A percentile compares a stretch with the other conserved stretches of the same genome.
phyloP scores from a whole-genome alignment of 2,113 vertebrate genomes.

The Drymodes brunneopygia region DNA sequence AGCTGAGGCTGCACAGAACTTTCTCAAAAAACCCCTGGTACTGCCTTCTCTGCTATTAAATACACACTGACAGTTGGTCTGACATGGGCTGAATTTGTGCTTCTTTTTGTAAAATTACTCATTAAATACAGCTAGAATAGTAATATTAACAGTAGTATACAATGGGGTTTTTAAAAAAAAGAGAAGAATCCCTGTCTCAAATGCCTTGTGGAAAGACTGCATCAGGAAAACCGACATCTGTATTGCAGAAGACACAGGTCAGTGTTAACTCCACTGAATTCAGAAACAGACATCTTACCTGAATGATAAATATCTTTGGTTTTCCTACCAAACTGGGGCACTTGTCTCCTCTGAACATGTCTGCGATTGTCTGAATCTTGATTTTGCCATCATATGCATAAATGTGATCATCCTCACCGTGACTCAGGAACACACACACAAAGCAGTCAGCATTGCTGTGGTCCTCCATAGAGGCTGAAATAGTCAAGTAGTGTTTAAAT shows the following conservation, averaged over 20 bases:
- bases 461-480: conserved; percentile 74
- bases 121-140: background rate
- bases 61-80: background rate
- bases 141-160: background rate
- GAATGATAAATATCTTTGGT: conserved; percentile 95
- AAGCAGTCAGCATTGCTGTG: conserved; percentile 89
- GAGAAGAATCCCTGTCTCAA: background rate
- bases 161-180: background rate
- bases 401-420: conserved; percentile 84
- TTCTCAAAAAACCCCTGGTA: background rate
- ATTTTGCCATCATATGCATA: conserved; percentile 82
- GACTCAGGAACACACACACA: conserved; percentile 89
- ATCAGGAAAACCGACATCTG: background rate
- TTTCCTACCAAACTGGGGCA: conserved; percentile 90
- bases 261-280: background rate
- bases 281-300: conserved; percentile 75
- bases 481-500: background rate
- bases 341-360: conserved; percentile 86
- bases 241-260: background rate
- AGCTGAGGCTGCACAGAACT: background rate
- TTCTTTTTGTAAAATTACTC: background rate
- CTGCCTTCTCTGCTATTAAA: background rate
- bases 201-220: background rate
- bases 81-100: background rate
- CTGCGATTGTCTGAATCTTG: conserved; percentile 76